A percentile compares a stretch with the other conserved stretches of the same genome.
Evolutionary conservation across 2,113 vertebrate species (phyloP).

Genomic region (Acanthochromis polyacanthus): DNA sequence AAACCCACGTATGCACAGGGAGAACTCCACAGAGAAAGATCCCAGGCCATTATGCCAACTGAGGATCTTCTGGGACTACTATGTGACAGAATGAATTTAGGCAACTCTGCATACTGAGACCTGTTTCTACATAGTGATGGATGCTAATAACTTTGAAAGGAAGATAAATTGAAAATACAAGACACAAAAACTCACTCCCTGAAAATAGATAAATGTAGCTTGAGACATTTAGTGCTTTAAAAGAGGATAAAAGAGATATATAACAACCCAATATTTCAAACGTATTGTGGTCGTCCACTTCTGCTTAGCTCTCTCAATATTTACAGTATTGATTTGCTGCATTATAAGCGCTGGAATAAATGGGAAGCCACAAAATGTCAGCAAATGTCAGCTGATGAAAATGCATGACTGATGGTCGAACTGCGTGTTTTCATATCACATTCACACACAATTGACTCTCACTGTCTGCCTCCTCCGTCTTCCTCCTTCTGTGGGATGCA

Average conservation of each 20-base stretch:
- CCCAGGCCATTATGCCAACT: too few relatives aligned
- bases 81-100: too few relatives aligned
- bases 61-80: too few relatives aligned
- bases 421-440: conserved; percentile 55
- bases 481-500: conserved; percentile 12
- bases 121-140: too few relatives aligned
- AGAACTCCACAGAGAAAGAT: too few relatives aligned
- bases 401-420: conserved; percentile 67
- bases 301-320: conserved; percentile 22
- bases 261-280: conserved; percentile 11
- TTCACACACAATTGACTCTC: conserved; percentile 61
- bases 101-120: too few relatives aligned
- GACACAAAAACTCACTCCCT: background rate
- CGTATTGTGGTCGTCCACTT: background rate
- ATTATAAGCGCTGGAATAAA: conserved; percentile 39
- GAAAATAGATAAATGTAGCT: conserved; percentile 3
- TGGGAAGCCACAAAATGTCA: conserved; percentile 62
- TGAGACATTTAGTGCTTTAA: background rate
- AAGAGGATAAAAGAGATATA: conserved; percentile 20
- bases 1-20: too few relatives aligned
- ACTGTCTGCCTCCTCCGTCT: background rate
- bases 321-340: conserved; percentile 53
- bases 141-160: too few relatives aligned
- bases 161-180: background rate
- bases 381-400: conserved; percentile 75